Evolutionary conservation across 2,113 vertebrate species (phyloP).

Genomic region (Vireo altiloquus): DNA sequence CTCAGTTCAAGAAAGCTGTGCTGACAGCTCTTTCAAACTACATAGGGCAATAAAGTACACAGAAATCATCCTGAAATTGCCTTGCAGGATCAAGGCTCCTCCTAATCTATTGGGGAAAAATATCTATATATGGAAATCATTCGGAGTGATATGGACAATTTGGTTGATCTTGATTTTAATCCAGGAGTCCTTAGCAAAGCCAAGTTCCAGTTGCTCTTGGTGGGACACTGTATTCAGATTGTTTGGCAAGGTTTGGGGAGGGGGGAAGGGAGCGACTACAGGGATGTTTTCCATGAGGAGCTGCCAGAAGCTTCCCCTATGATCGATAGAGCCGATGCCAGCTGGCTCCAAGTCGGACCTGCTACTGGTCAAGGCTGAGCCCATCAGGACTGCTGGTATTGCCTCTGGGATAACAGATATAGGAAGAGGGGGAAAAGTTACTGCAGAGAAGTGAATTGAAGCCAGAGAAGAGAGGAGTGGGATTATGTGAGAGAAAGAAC

Average conservation of each 20-base stretch:
- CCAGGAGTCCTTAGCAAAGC: background rate
- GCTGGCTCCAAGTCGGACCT: fast-evolving
- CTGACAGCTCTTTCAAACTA: background rate
- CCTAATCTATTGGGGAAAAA: background rate
- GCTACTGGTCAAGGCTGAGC: background rate
- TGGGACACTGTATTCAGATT: background rate
- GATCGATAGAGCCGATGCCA: background rate
- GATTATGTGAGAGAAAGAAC: background rate
- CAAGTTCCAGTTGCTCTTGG: background rate
- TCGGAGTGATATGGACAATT: background rate
- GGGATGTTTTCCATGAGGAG: background rate
- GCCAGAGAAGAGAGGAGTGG: background rate
- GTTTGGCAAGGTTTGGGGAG: background rate
- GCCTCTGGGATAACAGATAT: background rate
- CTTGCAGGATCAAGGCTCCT: background rate
- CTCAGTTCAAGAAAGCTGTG: background rate
- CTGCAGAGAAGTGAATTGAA: background rate
- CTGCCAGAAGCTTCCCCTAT: background rate
- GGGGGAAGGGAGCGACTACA: background rate
- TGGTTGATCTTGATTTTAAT: background rate
- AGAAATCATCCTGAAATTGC: background rate
- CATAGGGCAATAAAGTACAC: background rate
- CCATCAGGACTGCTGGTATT: background rate
- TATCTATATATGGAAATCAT: background rate
- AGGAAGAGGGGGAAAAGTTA: background rate